Conservation (phyloP, 2,113 vertebrate genomes). For the Campylomormyrus numenius region DNA sequence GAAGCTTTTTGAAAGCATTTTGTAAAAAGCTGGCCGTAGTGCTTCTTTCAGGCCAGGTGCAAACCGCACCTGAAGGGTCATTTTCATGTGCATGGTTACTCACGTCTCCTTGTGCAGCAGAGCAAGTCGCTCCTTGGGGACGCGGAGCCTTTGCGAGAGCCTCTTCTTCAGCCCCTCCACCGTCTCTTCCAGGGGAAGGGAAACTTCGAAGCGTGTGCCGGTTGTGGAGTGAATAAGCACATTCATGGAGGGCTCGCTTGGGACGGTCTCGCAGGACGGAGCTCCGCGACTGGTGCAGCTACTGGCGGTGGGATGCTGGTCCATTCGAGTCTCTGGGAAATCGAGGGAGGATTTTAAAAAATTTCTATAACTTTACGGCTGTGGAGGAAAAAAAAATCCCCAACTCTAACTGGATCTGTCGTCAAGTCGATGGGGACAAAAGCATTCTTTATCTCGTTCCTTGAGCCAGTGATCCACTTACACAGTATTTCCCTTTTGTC, state of each 20-base stretch:
- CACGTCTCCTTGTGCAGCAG: constrained; percentile 79
- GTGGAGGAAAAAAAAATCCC: neutral
- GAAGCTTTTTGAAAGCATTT: neutral
- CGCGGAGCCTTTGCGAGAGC: constrained; percentile 70
- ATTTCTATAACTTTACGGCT: neutral
- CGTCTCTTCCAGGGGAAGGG: constrained; percentile 70
- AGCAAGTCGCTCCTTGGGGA: constrained; percentile 72
- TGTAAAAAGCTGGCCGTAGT: neutral
- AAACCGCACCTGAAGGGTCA: neutral
- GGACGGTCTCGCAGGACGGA: constrained; percentile 50
- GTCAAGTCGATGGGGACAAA: neutral
- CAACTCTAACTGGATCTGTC: neutral
- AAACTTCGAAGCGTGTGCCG: constrained; percentile 74
- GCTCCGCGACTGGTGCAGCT: constrained; percentile 60
- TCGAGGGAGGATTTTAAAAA: neutral
- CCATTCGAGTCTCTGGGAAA: constrained; percentile 55
- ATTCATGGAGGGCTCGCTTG: constrained; percentile 60
- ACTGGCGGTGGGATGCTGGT: constrained; percentile 62
- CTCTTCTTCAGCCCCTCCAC: constrained; percentile 74
- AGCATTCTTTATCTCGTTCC: constrained; percentile 6
- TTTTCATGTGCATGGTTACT: constrained; percentile 35
- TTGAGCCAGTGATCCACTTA: neutral
- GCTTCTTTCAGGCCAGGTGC: neutral
- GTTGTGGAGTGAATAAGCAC: constrained; percentile 73
- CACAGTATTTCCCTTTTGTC: neutral